Base-by-base conservation (phyloP, 2,888 invertebrate genomes). In the Troides oblongomaculatus region DNA sequence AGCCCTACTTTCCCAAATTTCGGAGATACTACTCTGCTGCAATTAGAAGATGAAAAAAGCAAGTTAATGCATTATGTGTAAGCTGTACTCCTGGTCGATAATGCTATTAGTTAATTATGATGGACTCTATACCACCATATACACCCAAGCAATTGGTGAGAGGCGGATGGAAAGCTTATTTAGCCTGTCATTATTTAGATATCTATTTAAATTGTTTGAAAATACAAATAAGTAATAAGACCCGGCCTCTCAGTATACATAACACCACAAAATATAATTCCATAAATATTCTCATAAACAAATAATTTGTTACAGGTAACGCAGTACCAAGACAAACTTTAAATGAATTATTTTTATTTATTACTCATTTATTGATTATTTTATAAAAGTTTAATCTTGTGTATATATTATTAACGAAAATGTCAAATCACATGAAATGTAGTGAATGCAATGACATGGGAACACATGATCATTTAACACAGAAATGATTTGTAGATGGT, bases 261-360 rank as follows among this genome's bases (percentile, higher is more conserved):
- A n/a, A 53, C 53, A 7, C 6, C 1, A 53, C 18, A n/a, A 12
- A 53, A 53, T 5, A n/a, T 53, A 53, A 53, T 53, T 53, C 18
- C n/a, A n/a, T 53, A 7, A 53, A 53, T 3, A 12, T 61, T 21
- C 39, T 30, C 30, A 30, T 30, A 36, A 39, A 1, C 10, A 30
- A n/a, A 23, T 46, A 57, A 25, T 58, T 58, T 68, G 36, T 75
- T 74, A 67, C 75, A 75, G 75, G 70, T 71, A 64, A 64, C 21
- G 61, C 71, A 10, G 62, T 65, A 4, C 36, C 69, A 58, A 59
- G 5, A 60, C 59, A 50, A 56, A 30, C 59, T 56, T 65, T 56
- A 56, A 53, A 69, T 39, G 21, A 36, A 30, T 62, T 65, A 43
- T 61, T 69, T 39, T 30, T 62, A 62, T 65, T 64, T 43, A 56